Conservation (phyloP, 2,797 vertebrate species). For the Sebastes cheni region DNA sequence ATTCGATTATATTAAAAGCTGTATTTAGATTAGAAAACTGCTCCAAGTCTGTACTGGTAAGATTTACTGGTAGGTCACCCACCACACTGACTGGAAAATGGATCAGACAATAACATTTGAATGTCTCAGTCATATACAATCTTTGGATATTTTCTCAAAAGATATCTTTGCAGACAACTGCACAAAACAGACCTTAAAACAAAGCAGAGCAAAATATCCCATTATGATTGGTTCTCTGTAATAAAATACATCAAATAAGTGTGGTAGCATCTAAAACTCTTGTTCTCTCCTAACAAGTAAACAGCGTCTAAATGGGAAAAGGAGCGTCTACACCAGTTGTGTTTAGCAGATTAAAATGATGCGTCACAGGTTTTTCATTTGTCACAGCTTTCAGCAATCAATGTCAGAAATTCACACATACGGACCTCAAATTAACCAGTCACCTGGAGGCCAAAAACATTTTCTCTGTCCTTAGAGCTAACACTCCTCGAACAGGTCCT, state of each 20-base stretch:
- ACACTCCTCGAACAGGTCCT: background rate
- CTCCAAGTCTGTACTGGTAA: background rate
- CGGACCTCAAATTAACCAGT: background rate
- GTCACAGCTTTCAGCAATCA: background rate
- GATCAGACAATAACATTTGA: slow-evolving; percentile 21
- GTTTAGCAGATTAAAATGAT: background rate
- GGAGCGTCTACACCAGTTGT: background rate
- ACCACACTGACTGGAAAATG: slow-evolving; percentile 7
- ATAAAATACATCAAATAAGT: background rate
- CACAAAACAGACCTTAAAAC: background rate
- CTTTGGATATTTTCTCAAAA: background rate
- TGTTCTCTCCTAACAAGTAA: background rate
- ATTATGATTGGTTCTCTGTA: background rate
- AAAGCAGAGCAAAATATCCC: background rate
- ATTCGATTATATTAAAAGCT: background rate
- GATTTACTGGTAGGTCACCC: background rate
- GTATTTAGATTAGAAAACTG: background rate
- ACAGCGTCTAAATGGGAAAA: background rate
- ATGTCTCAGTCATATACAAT: background rate
- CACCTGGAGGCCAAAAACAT: background rate
- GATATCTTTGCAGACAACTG: background rate
- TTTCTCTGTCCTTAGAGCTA: background rate
- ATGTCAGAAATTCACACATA: background rate
- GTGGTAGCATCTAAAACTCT: background rate
- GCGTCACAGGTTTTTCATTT: background rate